Percentiles rank a stretch among this genome's conserved stretches.
phyloP scores from a whole-genome alignment of 2,888 invertebrate genomes.

The Salticus scenicus region DNA sequence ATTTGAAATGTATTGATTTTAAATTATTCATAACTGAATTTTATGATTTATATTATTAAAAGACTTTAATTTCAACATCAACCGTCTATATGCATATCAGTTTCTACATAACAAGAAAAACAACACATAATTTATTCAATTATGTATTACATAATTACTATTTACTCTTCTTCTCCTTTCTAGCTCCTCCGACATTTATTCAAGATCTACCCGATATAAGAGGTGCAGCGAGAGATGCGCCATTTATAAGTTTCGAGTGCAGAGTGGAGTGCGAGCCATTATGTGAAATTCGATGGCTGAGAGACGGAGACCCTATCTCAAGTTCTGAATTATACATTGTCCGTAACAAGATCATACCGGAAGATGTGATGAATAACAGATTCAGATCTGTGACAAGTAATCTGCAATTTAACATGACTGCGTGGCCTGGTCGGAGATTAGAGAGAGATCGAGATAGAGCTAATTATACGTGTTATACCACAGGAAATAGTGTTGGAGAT shows the following conservation, averaged over 20 bases:
- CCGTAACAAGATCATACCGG: constrained; percentile 43
- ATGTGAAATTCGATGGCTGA: constrained; percentile 89
- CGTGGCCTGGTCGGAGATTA: constrained; percentile 71
- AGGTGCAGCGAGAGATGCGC: constrained; percentile 81
- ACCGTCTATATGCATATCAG: too few relatives aligned
- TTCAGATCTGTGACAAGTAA: constrained; percentile 92
- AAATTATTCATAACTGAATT: too few relatives aligned
- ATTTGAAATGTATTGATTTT: too few relatives aligned
- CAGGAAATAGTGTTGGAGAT: constrained; percentile 80
- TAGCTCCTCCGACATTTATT: constrained; percentile 92
- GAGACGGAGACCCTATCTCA: constrained; percentile 80
- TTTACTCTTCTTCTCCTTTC: too few relatives aligned
- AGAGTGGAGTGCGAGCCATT: constrained; percentile 92
- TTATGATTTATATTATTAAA: too few relatives aligned
- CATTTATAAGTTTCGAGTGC: constrained; percentile 84
- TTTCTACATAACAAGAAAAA: too few relatives aligned
- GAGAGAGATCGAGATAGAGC: constrained; percentile 71
- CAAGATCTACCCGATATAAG: constrained; percentile 87
- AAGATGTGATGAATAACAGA: constrained; percentile 79
- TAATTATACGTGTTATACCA: constrained; percentile 72
- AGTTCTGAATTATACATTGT: constrained; percentile 50
- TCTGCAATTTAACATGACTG: constrained; percentile 78
- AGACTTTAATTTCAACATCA: too few relatives aligned
- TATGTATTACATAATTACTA: too few relatives aligned
- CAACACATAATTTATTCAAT: too few relatives aligned